Conservation (phyloP, 2,888 invertebrate genomes). For the Creontiades dilutus region DNA sequence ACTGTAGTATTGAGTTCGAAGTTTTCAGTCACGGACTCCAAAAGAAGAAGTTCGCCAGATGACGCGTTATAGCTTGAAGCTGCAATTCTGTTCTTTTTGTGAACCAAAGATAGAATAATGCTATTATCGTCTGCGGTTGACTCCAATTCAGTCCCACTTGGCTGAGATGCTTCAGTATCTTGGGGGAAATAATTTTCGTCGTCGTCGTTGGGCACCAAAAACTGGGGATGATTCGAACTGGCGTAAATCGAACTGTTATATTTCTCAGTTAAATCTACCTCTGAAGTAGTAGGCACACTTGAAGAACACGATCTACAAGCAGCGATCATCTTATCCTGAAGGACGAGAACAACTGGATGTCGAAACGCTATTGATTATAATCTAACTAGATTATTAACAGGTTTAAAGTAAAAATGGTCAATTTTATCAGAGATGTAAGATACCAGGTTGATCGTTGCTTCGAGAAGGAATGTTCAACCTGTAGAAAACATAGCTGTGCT, state of each 20-base stretch:
- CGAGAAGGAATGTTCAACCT: no score
- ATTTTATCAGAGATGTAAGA: no score
- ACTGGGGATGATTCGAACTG: not conserved
- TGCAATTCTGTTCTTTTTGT: conserved; percentile 57
- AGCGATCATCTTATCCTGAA: not conserved
- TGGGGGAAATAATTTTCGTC: not conserved
- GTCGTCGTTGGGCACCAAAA: not conserved
- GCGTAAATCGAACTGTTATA: not conserved
- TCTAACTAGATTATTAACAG: no score
- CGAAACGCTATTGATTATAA: no score
- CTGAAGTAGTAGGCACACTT: not conserved
- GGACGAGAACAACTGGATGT: not conserved
- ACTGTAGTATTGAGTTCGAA: conserved; percentile 9
- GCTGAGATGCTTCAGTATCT: not conserved
- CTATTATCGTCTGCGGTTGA: not conserved
- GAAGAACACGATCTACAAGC: not conserved
- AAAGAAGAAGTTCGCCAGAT: conserved; percentile 43
- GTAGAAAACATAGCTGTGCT: no score
- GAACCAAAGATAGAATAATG: conserved; percentile 14
- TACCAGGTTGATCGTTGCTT: no score
- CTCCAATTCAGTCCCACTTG: not conserved
- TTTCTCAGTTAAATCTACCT: not conserved
- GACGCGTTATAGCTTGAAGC: conserved; percentile 34
- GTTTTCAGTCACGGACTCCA: conserved; percentile 58
- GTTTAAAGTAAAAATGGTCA: no score